Percentiles rank a stretch among this genome's conserved stretches.
Evolutionary conservation across 1,140 invertebrate species (phyloP).

Genomic region (Drosophila littoralis): DNA sequence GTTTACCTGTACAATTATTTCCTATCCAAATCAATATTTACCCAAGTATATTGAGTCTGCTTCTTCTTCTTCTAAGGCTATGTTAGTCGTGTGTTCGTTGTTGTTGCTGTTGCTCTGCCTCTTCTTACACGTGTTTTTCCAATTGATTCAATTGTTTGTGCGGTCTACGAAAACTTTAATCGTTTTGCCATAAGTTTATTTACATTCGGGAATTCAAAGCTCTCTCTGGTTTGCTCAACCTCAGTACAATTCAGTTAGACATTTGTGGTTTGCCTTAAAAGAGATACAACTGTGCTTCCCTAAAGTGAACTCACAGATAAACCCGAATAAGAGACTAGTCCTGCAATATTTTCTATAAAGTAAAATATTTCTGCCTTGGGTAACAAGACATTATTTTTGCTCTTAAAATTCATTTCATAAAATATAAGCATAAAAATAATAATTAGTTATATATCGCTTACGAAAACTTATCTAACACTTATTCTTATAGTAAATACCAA

Average conservation of each 20-base stretch:
- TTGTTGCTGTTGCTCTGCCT: neutral
- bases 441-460: too few relatives aligned
- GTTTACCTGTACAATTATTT: constrained; percentile 75
- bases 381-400: too few relatives aligned
- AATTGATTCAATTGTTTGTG: constrained; percentile 38
- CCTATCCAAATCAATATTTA: constrained; percentile 75
- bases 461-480: too few relatives aligned
- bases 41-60: constrained; percentile 66
- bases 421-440: too few relatives aligned
- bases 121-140: constrained; percentile 23
- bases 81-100: constrained; percentile 33
- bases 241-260: constrained; percentile 64
- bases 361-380: too few relatives aligned
- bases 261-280: constrained; percentile 53
- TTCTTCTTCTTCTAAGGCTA: constrained; percentile 32
- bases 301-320: neutral
- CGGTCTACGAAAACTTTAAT: constrained; percentile 40
- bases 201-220: neutral
- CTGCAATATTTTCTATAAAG: too few relatives aligned
- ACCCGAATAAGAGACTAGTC: too few relatives aligned
- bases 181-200: constrained; percentile 24
- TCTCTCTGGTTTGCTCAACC: constrained; percentile 1
- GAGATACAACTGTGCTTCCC: neutral
- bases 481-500: too few relatives aligned
- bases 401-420: too few relatives aligned